These are phyloP conservation scores for Aleiodes testaceus DNA, from an alignment of 2,888 invertebrate species.

Conservation along the genomic window DNA sequence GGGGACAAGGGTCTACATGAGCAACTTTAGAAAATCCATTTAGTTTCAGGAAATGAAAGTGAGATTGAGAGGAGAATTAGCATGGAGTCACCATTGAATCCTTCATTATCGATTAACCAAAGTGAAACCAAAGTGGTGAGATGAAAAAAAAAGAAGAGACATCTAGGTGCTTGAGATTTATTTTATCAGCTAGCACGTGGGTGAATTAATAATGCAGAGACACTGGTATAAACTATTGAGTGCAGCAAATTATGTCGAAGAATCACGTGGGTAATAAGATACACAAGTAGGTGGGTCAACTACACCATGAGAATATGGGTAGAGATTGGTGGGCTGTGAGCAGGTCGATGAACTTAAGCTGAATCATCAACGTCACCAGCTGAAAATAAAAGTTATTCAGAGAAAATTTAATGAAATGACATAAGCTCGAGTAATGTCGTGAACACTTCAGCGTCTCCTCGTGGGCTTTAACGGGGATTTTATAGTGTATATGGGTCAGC, in stretches of 20 bases:
- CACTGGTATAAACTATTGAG: slow-evolving; percentile 9
- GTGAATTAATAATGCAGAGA: slow-evolving; percentile 38
- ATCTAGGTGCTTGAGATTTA: too few relatives aligned
- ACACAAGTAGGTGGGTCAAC: slow-evolving; percentile 42
- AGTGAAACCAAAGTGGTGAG: too few relatives aligned
- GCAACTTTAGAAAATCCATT: too few relatives aligned
- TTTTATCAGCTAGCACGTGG: slow-evolving; percentile 14
- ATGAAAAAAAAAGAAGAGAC: too few relatives aligned
- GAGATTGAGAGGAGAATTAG: not conserved
- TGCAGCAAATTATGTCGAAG: slow-evolving; percentile 40
- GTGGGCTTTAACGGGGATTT: slow-evolving; percentile 24
- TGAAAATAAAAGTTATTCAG: slow-evolving; percentile 39
- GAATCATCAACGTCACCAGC: slow-evolving; percentile 38
- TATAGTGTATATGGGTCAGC: slow-evolving; percentile 29
- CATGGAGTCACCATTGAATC: not conserved
- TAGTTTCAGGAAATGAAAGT: slow-evolving; percentile 13
- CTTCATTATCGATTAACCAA: not conserved
- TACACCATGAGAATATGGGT: slow-evolving; percentile 12
- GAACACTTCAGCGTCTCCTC: not conserved
- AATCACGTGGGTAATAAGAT: slow-evolving; percentile 43
- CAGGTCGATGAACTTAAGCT: slow-evolving; percentile 41
- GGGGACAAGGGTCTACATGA: not conserved
- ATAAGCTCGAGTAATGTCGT: slow-evolving; percentile 22
- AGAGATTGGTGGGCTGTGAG: slow-evolving; percentile 38
- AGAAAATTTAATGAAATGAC: slow-evolving; percentile 5